Evolutionary conservation across 2,888 invertebrate species (phyloP).

Genomic region (Coenonympha arcania): DNA sequence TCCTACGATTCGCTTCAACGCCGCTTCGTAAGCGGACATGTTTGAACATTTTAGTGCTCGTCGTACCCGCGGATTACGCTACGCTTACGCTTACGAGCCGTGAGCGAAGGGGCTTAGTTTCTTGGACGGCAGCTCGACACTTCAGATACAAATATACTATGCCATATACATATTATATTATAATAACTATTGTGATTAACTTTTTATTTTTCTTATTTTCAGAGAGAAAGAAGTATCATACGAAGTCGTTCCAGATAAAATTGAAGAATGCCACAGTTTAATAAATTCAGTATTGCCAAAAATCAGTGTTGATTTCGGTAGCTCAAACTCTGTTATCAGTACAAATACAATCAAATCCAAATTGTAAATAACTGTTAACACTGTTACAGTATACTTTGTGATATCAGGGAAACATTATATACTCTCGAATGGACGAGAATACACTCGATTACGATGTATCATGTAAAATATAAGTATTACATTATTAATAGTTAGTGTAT

Average conservation of each 20-base stretch:
- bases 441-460: too few relatives aligned
- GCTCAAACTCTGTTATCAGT: constrained; percentile 43
- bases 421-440: background rate
- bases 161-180: background rate
- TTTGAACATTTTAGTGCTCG: too few relatives aligned
- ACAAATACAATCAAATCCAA: constrained; percentile 12
- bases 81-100: too few relatives aligned
- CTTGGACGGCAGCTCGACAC: too few relatives aligned
- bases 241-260: constrained; percentile 35
- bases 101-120: too few relatives aligned
- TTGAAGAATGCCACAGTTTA: constrained; percentile 40
- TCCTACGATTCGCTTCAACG: too few relatives aligned
- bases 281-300: constrained; percentile 44
- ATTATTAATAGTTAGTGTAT: too few relatives aligned
- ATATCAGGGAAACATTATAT: too few relatives aligned
- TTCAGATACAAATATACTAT: too few relatives aligned
- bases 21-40: too few relatives aligned
- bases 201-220: constrained; percentile 25
- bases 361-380: constrained; percentile 14
- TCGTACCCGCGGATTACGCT: too few relatives aligned
- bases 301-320: constrained; percentile 40
- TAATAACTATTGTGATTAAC: background rate
- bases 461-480: too few relatives aligned
- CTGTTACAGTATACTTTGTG: background rate
- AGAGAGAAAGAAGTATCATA: constrained; percentile 44